Percentiles rank a stretch among this genome's conserved stretches.
These are phyloP conservation scores for Gambusia yucatana DNA, from an alignment of 2,797 vertebrate species.

Conservation along the genomic window DNA sequence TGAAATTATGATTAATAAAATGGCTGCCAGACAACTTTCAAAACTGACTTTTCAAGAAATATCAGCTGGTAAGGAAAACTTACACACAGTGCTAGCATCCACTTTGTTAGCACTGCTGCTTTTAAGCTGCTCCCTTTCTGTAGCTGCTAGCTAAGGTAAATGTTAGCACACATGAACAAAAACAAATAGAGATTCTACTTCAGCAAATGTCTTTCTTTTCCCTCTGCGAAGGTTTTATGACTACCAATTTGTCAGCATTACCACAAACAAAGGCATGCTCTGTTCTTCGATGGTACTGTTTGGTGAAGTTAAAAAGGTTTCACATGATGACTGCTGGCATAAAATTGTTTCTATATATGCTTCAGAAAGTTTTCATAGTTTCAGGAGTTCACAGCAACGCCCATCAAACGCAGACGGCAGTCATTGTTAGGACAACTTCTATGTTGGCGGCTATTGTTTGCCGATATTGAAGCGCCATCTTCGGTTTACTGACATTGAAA, in stretches of 20 bases:
- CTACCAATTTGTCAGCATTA: background rate
- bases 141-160: background rate
- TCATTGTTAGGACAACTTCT: background rate
- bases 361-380: background rate
- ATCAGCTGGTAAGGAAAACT: background rate
- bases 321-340: background rate
- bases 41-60: background rate
- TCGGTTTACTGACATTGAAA: background rate
- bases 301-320: background rate
- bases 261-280: background rate
- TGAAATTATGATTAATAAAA: background rate
- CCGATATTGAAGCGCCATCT: background rate
- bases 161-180: background rate
- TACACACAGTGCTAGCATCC: background rate
- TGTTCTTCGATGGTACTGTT: background rate
- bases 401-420: background rate
- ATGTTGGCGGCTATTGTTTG: background rate
- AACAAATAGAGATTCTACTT: background rate
- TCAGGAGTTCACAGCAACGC: background rate
- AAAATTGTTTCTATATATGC: background rate
- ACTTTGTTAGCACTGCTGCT: background rate
- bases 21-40: background rate
- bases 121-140: background rate
- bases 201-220: background rate
- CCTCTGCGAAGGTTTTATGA: background rate